Evolutionary conservation across 2,888 invertebrate species (phyloP).

Genomic region (Eristalis arbustorum): DNA sequence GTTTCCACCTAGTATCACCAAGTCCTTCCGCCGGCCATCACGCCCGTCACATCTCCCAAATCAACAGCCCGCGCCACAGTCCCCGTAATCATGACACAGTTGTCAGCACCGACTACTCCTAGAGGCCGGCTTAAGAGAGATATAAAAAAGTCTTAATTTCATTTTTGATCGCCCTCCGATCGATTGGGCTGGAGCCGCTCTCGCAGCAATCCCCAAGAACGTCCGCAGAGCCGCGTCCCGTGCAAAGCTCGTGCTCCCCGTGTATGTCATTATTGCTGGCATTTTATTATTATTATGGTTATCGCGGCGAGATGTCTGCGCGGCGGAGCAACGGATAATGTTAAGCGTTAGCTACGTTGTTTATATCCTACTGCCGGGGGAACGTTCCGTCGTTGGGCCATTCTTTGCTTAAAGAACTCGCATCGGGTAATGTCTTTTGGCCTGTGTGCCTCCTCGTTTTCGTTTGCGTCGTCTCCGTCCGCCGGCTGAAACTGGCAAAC

Average conservation of each 20-base stretch:
- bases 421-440: constrained; percentile 1
- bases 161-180: background rate
- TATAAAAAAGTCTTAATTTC: background rate
- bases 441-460: background rate
- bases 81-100: background rate
- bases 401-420: constrained; percentile 23
- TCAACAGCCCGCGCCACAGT: too few species aligned
- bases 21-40: too few species aligned
- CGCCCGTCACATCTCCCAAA: too few species aligned
- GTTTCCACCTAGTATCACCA: too few species aligned
- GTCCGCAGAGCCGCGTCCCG: too few species aligned
- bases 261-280: constrained; percentile 50
- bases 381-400: constrained; percentile 18
- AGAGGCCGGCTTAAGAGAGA: background rate
- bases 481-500: background rate
- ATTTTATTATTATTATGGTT: constrained; percentile 65
- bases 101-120: background rate
- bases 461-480: constrained; percentile 19
- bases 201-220: background rate
- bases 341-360: constrained; percentile 34
- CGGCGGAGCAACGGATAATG: constrained; percentile 42
- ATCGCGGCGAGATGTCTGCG: constrained; percentile 53
- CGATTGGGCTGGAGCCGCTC: background rate
- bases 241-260: background rate
- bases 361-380: constrained; percentile 34